Base-by-base conservation (phyloP, 2,888 invertebrate genomes). In the Octonoba sinensis region DNA sequence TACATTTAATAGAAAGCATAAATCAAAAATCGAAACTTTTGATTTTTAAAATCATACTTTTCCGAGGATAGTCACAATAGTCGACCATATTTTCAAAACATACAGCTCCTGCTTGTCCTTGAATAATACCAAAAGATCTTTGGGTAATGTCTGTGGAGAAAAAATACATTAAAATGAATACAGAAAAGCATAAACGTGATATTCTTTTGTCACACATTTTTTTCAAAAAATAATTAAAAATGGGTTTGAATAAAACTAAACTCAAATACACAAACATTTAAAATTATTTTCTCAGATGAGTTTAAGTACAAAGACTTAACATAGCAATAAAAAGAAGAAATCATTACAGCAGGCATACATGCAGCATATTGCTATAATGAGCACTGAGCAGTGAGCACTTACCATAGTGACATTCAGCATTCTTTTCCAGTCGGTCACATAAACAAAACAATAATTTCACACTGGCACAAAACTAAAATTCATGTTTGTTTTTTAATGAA, bases 41-140 rank as follows among this genome's bases (percentile, higher is more conserved):
- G 8, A 57, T 44, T 36, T n/a, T 44, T 27, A 6, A 64, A 46
- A 57, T 24, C 72, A 46, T 75, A 82, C 82, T 18, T 66, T 82
- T 24, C 82, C 82, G 13, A 82, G 27, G 44, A 56, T 46, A 59
- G 59, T 75, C 0, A 82, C 56, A 46, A 82, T 12, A 59, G 59
- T 46, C 12, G 46, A 56, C 82, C 82, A 82, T 11, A 82, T 36
- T 71, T 82, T 82, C 47, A 82, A 60, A 44, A 71, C 75, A 71
- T 75, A 82, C 6, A 66, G 3, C 27, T 82, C 79, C n/a, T 73
- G 73, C 20, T 81, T 81, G 13, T 62, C 73, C 47, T 73, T 73
- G 15, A 74, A 62, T 13, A 81, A 36, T 46, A 18, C 15, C 6
- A 81, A 20, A 16, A 81, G 36, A 54, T 73, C 69, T 59, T 69